phyloP scores from a whole-genome alignment of 1,140 invertebrate genomes.

The Scaptomyza montana region DNA sequence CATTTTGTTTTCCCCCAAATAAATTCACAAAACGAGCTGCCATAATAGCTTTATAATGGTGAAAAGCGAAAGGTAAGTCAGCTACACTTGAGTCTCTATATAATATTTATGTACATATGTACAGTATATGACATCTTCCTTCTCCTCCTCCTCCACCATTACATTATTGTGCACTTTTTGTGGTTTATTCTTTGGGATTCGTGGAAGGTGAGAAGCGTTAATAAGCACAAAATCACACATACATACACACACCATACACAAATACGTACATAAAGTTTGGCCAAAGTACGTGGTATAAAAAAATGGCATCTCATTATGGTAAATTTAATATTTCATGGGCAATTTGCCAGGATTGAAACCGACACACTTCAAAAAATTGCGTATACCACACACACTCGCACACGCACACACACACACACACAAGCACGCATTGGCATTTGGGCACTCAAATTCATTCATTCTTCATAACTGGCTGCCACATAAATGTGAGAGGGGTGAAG shows the following conservation, averaged over 20 bases:
- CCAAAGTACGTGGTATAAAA: constrained; percentile 74
- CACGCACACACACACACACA: constrained; percentile 18
- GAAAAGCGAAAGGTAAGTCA: constrained; percentile 6
- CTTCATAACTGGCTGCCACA: constrained; percentile 44
- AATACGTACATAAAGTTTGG: constrained; percentile 55
- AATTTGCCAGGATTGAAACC: constrained; percentile 79
- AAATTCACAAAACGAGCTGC: constrained; percentile 22
- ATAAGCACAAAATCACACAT: constrained; percentile 54
- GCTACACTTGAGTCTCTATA: constrained; percentile 2
- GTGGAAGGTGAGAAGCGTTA: constrained; percentile 23
- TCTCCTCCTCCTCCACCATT: not conserved
- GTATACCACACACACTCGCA: constrained; percentile 27
- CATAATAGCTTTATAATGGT: constrained; percentile 13
- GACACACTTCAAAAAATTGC: constrained; percentile 79
- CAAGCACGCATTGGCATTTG: constrained; percentile 41
- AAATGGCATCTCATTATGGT: constrained; percentile 78
- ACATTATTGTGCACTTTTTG: constrained; percentile 25
- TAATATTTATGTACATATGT: not conserved
- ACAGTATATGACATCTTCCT: not conserved
- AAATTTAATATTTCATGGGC: constrained; percentile 81
- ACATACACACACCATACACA: constrained; percentile 4
- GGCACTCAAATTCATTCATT: constrained; percentile 51
- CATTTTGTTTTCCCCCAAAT: not conserved
- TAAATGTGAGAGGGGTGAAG: constrained; percentile 12
- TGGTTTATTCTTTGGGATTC: constrained; percentile 3